Evolutionary conservation across 2,113 vertebrate genomes (phyloP).

Genomic region (Jacana jacana): DNA sequence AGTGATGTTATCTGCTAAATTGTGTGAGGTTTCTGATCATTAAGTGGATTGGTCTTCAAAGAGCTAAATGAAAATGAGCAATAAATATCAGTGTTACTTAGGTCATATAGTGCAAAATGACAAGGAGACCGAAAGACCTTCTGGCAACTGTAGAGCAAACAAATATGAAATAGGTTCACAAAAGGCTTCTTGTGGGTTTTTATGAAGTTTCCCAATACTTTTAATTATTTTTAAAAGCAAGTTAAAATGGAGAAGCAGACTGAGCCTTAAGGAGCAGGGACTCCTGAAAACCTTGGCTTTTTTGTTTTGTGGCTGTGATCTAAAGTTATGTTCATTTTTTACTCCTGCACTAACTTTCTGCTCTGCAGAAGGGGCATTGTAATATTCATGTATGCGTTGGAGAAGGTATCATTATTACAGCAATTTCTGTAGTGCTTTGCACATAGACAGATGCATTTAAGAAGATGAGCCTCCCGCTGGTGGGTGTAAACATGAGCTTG

Average conservation of each 20-base stretch:
- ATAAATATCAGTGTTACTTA: conserved; percentile 72
- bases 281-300: neutral
- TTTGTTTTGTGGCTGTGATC: neutral
- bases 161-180: neutral
- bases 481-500: conserved; percentile 38
- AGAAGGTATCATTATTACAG: neutral
- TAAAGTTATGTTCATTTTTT: neutral
- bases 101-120: conserved; percentile 62
- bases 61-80: conserved; percentile 72
- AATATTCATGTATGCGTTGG: conserved; percentile 13
- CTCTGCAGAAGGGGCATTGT: neutral
- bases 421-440: conserved; percentile 49
- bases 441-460: conserved; percentile 47
- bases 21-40: conserved; percentile 75
- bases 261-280: neutral
- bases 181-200: neutral
- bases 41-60: conserved; percentile 73
- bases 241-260: neutral
- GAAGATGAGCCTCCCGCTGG: conserved; percentile 33
- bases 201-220: neutral
- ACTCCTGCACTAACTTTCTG: neutral
- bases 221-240: neutral
- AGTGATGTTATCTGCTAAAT: conserved; percentile 75
- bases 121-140: conserved; percentile 60
- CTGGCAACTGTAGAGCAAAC: conserved; percentile 50